Evolutionary conservation across 2,888 invertebrate species (phyloP), one percentile per base, ranked within the genome.

Genomic region (Hermaeophaga mercurialis): DNA sequence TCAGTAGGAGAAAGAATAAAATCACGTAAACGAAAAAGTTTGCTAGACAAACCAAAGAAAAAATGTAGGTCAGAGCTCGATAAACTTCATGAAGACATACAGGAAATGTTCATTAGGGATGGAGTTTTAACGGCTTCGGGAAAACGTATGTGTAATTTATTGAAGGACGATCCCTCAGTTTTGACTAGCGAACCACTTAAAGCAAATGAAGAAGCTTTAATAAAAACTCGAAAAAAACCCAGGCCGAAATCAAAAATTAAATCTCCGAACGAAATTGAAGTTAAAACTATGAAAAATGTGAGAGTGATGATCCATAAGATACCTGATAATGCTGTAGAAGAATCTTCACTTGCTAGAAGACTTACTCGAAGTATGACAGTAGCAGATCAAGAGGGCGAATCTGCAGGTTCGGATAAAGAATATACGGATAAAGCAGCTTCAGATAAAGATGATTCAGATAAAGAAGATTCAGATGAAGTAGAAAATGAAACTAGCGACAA

Each of bases 41-140:
- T 17, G 17, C 39, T 8, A 17, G 38, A 50, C 11, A 57, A 61
- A 45, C 63, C 53, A 74, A 79, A 64, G 77, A 76, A 73, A 72
- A 47, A 75, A 76, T 59, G 44, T 18, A 63, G 64, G 39, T 80
- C 80, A 50, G 88, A 88, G 67, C 70, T 89, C 43, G 82, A 85
- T 66, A 80, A 81, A 72, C 76, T 89, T 1, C 88, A 88, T 63
- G 85, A 86, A 59, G 87, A 88, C 64, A 84, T 88, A 34, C 82
- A 85, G 65, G 87, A 88, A 68, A 87, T 87, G 84, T 86, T 86
- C 67, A 84, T 86, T 49, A 80, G 82, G 62, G 82, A 86, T 61
- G 86, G 83, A 22, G 82, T 87, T 1, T 73, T 86, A 18, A 82
- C 84, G 47, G 82, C 85, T 9, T 84, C 84, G 1, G 87, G 87